Evolutionary conservation across 2,797 vertebrate genomes (phyloP).

Genomic region (Melanotaenia nigrans): DNA sequence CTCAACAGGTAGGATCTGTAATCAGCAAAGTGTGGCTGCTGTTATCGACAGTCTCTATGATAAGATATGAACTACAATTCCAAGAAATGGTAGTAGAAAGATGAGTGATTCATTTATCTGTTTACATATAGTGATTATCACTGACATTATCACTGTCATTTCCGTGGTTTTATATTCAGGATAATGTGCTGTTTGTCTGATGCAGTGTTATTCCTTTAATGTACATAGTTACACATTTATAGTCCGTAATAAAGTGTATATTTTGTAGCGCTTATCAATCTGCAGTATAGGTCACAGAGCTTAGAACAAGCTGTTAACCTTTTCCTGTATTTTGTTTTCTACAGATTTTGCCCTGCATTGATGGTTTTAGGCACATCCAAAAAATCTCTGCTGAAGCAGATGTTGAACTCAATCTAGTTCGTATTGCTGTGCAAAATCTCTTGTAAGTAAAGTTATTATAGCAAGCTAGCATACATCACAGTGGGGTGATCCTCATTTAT

Average conservation of each 20-base stretch:
- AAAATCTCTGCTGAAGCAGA: constrained; percentile 98
- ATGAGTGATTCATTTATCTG: constrained; percentile 28
- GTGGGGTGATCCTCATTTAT: neutral
- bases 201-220: constrained; percentile 15
- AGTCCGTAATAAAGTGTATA: neutral
- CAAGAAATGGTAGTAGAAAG: constrained; percentile 13
- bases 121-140: neutral
- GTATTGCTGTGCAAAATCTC: constrained; percentile 97
- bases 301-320: neutral
- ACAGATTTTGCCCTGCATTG: constrained; percentile 96
- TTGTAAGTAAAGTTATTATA: constrained; percentile 85
- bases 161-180: neutral
- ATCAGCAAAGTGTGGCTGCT: neutral
- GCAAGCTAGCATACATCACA: neutral
- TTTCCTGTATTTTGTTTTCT: constrained; percentile 19
- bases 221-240: neutral
- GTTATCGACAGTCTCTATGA: neutral
- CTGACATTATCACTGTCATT: neutral
- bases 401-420: constrained; percentile 96
- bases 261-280: neutral
- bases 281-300: neutral
- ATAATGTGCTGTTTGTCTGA: neutral
- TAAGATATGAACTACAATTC: constrained; percentile 19
- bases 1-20: constrained; percentile 88
- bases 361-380: constrained; percentile 96